Base-by-base conservation (phyloP, 2,888 invertebrate genomes). In the Melikaiella ostensackeni region DNA sequence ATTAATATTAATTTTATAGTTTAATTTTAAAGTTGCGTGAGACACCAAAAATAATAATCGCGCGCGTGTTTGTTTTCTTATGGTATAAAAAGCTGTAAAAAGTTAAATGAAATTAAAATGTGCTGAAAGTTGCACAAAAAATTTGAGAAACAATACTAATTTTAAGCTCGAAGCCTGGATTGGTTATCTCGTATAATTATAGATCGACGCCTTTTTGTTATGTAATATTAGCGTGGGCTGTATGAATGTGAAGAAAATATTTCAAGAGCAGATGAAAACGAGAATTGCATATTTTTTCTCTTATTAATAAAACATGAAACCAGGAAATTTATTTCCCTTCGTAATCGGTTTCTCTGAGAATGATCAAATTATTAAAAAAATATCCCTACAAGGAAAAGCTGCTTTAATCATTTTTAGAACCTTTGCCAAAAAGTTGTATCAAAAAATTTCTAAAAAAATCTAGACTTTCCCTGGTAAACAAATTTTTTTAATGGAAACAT, bases 231-330 rank as follows among this genome's bases (percentile, higher is more conserved):
- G 9, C 1, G 30, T 30, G 11, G 70, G 19, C 3, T n/a, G 30
- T 30, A 27, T 50, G 46, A 30, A 42, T 27, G 46, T 42, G 46
- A 70, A 16, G 19, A 13, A 30, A 21, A 35, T 24, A 70, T 33
- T 70, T 50, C 70, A 50, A 70, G 70, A 50, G 13, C 50, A 21
- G 30, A 6, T 70, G n/a, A 8, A 66, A 66, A 46, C 16, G 19
- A 46, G 42, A 66, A 46, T 13, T 46, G 42, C 27, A 19, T 42
- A 42, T 27, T 16, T 4, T 42, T 42, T 38, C 38, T 19, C 13
- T 11, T 46, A 8, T 27, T 27, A 27, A 9, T 66, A n/a, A 50
- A 50, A n/a, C 0, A 8, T 46, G 8, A 8, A n/a, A n/a, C 1
- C 0, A 50, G 1, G 0, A 50, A 50, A n/a, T 50, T 7, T 50